Evolutionary conservation across 2,113 vertebrate species (phyloP), one percentile per base, ranked within the genome.

Genomic region (Rhizomys pruinosus): DNA sequence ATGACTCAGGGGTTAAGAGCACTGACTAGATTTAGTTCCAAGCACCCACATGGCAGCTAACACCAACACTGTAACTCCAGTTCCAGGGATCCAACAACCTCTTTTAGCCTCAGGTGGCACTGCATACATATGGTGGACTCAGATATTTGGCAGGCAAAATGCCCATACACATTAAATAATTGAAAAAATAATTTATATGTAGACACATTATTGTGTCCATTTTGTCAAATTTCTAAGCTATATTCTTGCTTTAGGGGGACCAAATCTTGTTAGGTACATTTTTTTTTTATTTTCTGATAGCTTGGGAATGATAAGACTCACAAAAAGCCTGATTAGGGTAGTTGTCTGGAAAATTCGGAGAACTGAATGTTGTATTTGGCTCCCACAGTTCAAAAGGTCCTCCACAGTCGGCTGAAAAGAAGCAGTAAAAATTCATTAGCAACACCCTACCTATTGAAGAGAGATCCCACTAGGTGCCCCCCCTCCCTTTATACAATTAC

Each of bases 371-470:
- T 15, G 96, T 97, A 92, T 99, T 99, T 93, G 98, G 96, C 90
- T 99, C 99, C 98, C 99, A 99, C 27, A 99, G 98, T 95, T 99
- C 98, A 94, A 98, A 97, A 0, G 99, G 99, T 72, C 99, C 99
- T 63, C 99, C 99, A 79, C 99, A 99, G 95, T 99, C 98, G 68
- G 97, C 99, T 99, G 97, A 95, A 97, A 94, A 95, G 32, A 94
- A 96, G 90, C 3, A 97, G 84, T 96, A 64, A 1, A 94, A 90
- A 96, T 89, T 37, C 1, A 12, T 81, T 44, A 91, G 81, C 32
- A 88, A 79, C 13, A 17, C 10, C 55, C 66, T 55, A 7, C n/a
- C 78, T 80, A 68, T 77, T 86, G 89, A 16, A 63, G 81, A 80
- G 25, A 47, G 2, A 22, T 27, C 44, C 73, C n/a, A 69, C 1